A percentile compares a stretch with the other conserved stretches of the same genome.
These are phyloP conservation scores for Drosophila fungiperda DNA, from an alignment of 2,888 invertebrate genomes.

Conservation along the genomic window DNA sequence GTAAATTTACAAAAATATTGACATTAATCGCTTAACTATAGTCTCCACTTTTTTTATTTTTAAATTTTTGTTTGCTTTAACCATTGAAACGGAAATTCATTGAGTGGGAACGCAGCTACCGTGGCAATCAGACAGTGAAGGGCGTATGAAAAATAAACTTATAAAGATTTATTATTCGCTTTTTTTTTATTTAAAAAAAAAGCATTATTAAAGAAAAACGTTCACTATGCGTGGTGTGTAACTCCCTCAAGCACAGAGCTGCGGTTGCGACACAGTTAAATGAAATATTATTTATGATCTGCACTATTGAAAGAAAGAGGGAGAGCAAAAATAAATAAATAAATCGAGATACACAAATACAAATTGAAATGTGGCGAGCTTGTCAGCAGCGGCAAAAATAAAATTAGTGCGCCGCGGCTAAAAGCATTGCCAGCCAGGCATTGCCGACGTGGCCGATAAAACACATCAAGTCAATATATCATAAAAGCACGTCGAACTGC, in stretches of 20 bases:
- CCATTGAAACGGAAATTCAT: constrained; percentile 42
- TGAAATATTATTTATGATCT: constrained; percentile 56
- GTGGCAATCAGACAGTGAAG: constrained; percentile 36
- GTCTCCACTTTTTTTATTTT: constrained; percentile 1
- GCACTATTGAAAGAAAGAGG: not conserved
- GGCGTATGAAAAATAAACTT: constrained; percentile 61
- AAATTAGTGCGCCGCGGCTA: constrained; percentile 70
- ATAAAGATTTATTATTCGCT: constrained; percentile 55
- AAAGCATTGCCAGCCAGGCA: constrained; percentile 58
- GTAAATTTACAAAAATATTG: constrained; percentile 42
- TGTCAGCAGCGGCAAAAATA: constrained; percentile 64
- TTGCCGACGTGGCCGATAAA: constrained; percentile 66
- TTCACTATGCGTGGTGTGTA: constrained; percentile 8
- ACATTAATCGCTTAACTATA: constrained; percentile 43
- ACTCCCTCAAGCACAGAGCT: not conserved
- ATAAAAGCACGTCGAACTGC: constrained; percentile 74
- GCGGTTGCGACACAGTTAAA: constrained; percentile 48
- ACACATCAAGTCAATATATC: constrained; percentile 77
- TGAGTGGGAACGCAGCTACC: constrained; percentile 23
- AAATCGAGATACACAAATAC: constrained; percentile 28
- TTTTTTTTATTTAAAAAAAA: constrained; percentile 37
- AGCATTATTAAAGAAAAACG: constrained; percentile 48
- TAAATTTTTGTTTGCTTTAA: constrained; percentile 2
- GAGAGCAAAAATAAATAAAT: not conserved
- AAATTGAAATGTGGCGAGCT: constrained; percentile 37